Base-by-base conservation (phyloP, 2,888 invertebrate species). In the Tachystola acroxantha region DNA sequence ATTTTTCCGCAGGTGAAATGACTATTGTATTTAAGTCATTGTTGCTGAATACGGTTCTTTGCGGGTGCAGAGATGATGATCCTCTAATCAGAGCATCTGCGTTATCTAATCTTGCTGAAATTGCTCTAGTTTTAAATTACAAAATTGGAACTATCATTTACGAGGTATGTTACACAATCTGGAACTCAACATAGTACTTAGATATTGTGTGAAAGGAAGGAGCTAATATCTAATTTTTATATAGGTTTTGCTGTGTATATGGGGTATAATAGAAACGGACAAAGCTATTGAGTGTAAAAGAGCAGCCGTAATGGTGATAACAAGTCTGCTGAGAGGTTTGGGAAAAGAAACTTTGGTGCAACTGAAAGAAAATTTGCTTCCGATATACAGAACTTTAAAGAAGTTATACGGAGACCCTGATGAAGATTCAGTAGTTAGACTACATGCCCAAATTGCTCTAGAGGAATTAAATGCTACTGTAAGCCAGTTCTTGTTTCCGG, bases 61-160 rank as follows among this genome's bases (percentile, higher is more conserved):
- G 80, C 48, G 93, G 91, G 2, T 88, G 91, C 19, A 89, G 90
- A 50, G 94, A 95, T 66, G 66, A 86, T 2, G 95, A 96, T 62
- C 88, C 91, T 10, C 71, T 94, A 16, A 89, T 96, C 27, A 88
- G 95, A 53, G 91, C 95, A 10, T 96, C 96, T 1, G 93, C 94
- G 57, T 80, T 96, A 36, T 95, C 96, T 0, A 95, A 95, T 70
- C 81, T 96, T 28, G 96, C 94, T 0, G 95, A 96, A 76, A 86
- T 96, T 10, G 94, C 94, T 51, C 86, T 91, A 48, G 89, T 93
- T 2, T 74, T 96, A 28, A 89, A 92, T 36, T 95, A 92, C 59
- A 91, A 91, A 55, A 76, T 96, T 3, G 94, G 94, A 16, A 79
- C 89, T 39, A 89, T 92, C 39, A 80, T 94, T 37, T 90, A 91